Evolutionary conservation across 2,797 vertebrate genomes (phyloP), one percentile per base, ranked within the genome.

Genomic region (Octomys mimax): DNA sequence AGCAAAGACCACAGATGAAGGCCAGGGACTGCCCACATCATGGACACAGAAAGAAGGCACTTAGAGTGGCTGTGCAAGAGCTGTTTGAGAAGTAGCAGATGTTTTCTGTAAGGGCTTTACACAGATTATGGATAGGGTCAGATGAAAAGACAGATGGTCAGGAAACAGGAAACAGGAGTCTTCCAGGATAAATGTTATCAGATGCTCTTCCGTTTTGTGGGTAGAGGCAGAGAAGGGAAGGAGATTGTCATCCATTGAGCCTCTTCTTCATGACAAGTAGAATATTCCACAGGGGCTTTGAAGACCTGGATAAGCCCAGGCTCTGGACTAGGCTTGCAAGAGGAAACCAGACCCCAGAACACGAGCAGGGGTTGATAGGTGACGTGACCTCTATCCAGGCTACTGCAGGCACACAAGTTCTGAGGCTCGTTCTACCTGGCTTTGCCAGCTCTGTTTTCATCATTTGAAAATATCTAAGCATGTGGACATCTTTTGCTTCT

Each of bases 281-380:
- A 2, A 2, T 28, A 1, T 91, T 70, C 77, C 2, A 2, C 24
- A 26, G 0, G 31, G n/a, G 33, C 31, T 11, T 2, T 26, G 54
- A 39, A 80, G 49, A 78, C 68, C 77, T n/a, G 57, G 21, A 1
- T 21, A 13, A 71, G 5, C 24, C 54, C 24, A 24, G 78, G 62
- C 26, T 80, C 57, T 46, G 19, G 39, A 10, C 42, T 33, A 1
- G 10, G 36, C 61, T 66, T 24, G 3, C 7, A 7, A 42, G n/a
- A 36, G 36, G 16, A 46, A 78, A 18, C 24, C 7, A 42, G 87
- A 70, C 18, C 66, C 11, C 21, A 71, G 59, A n/a, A 75, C 9
- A 36, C 0, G 2, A 11, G 59, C 22, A 2, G 16, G 16, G 16
- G 14, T 31, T 18, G 0, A 57, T 36, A 26, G 75, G 10, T 11